phyloP scores from a whole-genome alignment of 2,888 invertebrate genomes.

The Drosophila helvetica region DNA sequence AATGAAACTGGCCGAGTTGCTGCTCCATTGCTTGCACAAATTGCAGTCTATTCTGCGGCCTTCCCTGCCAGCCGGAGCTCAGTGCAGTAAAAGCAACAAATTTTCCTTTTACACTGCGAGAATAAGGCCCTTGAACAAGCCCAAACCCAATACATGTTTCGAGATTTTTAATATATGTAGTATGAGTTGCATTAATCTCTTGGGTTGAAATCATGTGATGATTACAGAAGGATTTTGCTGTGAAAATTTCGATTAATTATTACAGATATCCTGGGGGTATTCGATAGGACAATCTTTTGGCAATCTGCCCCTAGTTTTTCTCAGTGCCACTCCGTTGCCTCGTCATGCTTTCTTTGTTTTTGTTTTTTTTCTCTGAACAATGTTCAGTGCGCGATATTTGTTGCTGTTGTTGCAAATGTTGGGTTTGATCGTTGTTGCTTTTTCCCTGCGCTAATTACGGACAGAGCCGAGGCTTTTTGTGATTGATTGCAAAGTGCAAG shows the following conservation, averaged over 20 bases:
- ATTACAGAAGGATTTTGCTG: too few species aligned
- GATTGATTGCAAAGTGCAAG: constrained; percentile 76
- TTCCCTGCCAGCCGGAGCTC: constrained; percentile 54
- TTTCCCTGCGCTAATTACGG: constrained; percentile 80
- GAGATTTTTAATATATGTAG: too few species aligned
- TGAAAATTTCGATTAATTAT: too few species aligned
- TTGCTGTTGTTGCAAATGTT: constrained; percentile 23
- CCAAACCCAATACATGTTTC: neutral
- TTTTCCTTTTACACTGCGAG: constrained; percentile 35
- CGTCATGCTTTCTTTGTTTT: constrained; percentile 77
- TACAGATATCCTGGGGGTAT: neutral
- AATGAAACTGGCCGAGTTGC: constrained; percentile 75
- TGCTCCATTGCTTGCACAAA: constrained; percentile 81
- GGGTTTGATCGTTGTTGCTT: constrained; percentile 45
- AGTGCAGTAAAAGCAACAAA: constrained; percentile 33
- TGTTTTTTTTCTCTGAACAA: constrained; percentile 62
- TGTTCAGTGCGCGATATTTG: constrained; percentile 64
- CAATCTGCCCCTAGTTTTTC: neutral
- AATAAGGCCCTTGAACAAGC: constrained; percentile 4
- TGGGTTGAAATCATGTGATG: too few species aligned
- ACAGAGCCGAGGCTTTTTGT: constrained; percentile 60
- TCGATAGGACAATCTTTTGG: too few species aligned
- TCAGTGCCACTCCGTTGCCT: constrained; percentile 43
- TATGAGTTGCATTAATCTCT: too few species aligned
- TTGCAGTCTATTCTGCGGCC: constrained; percentile 76